A percentile compares a stretch with the other conserved stretches of the same genome.
Evolutionary conservation across 2,888 invertebrate genomes (phyloP).

Genomic region (Sinohyriopsis cumingii): DNA sequence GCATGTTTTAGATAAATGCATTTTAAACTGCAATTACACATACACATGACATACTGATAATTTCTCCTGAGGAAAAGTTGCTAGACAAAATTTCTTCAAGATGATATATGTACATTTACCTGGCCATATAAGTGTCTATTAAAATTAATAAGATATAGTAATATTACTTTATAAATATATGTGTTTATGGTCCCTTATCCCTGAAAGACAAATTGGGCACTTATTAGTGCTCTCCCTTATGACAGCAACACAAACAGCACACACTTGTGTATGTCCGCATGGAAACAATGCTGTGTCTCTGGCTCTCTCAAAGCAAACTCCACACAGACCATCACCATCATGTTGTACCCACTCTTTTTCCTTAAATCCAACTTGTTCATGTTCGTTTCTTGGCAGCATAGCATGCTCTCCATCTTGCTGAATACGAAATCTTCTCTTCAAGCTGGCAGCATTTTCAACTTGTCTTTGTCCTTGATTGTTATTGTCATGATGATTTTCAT

Average conservation of each 20-base stretch:
- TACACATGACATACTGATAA: too few species aligned
- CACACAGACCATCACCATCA: constrained; percentile 16
- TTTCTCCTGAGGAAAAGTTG: too few species aligned
- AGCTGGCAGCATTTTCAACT: background rate
- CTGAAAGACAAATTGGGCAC: constrained; percentile 35
- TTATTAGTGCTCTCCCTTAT: constrained; percentile 15
- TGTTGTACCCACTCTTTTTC: background rate
- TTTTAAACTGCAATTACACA: too few species aligned
- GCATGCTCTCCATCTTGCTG: background rate
- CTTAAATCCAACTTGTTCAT: background rate
- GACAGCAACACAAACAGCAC: constrained; percentile 27
- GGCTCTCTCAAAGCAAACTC: constrained; percentile 31
- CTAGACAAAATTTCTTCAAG: too few species aligned
- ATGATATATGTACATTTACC: too few species aligned
- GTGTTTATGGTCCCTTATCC: constrained; percentile 27
- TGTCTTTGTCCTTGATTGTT: constrained; percentile 7
- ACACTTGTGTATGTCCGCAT: constrained; percentile 40
- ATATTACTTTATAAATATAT: constrained; percentile 18
- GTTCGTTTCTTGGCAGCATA: too few species aligned
- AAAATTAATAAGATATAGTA: too few species aligned
- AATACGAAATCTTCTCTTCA: background rate
- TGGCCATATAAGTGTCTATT: too few species aligned
- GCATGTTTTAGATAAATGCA: too few species aligned
- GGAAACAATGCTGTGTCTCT: constrained; percentile 39
- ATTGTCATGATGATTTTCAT: constrained; percentile 3